These are phyloP conservation scores for Drusus annulatus DNA, from an alignment of 1,140 invertebrate species.

Conservation along the genomic window DNA sequence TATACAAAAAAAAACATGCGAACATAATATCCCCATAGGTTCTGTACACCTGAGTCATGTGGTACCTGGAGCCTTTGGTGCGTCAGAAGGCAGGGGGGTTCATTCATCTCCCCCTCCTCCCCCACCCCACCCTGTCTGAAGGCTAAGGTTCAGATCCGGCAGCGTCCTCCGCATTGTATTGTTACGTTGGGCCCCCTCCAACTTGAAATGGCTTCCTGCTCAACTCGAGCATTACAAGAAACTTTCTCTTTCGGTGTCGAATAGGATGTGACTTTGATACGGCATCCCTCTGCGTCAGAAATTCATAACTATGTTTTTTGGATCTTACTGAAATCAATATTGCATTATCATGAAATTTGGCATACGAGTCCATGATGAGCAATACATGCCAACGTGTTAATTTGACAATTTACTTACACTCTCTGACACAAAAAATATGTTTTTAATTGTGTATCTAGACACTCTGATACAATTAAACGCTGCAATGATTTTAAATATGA, in stretches of 20 bases:
- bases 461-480: too few species aligned
- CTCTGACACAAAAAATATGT: too few species aligned
- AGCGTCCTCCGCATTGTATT: constrained; percentile 2
- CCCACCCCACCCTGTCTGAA: neutral
- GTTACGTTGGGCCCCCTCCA: constrained; percentile 16
- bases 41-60: neutral
- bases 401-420: too few species aligned
- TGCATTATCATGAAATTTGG: too few species aligned
- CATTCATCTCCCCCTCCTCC: constrained; percentile 28
- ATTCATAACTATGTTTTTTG: too few species aligned
- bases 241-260: constrained; percentile 45
- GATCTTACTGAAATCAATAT: too few species aligned
- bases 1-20: too few species aligned
- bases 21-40: neutral
- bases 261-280: constrained; percentile 34
- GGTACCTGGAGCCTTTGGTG: neutral
- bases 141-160: constrained; percentile 29
- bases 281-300: too few species aligned
- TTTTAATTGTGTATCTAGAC: too few species aligned
- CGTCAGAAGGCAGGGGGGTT: constrained; percentile 7
- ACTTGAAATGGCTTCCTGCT: constrained; percentile 17
- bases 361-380: too few species aligned
- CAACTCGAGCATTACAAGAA: constrained; percentile 34
- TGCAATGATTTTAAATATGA: too few species aligned
- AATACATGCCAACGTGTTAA: too few species aligned